phyloP scores from a whole-genome alignment of 2,113 vertebrate genomes.

The Centropristis striata region DNA sequence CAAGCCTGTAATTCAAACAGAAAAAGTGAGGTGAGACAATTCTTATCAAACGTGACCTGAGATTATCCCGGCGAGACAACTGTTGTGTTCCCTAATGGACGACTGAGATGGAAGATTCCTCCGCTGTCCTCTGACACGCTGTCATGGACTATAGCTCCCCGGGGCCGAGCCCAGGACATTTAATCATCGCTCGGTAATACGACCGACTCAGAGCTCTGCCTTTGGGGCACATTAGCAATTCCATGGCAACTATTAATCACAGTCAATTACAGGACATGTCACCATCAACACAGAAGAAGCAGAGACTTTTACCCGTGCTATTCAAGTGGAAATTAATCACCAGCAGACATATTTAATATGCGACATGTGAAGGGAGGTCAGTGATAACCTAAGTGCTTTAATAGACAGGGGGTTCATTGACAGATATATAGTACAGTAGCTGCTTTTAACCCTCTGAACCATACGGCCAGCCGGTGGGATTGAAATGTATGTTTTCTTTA shows the following conservation, averaged over 20 bases:
- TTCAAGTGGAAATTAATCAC: conserved; percentile 55
- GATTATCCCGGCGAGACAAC: conserved; percentile 19
- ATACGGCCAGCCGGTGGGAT: too few relatives aligned
- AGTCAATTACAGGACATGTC: conserved; percentile 73
- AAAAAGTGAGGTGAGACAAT: conserved; percentile 33
- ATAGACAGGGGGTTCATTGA: background rate
- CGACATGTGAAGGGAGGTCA: conserved; percentile 23
- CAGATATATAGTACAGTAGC: background rate
- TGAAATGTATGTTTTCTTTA: too few relatives aligned
- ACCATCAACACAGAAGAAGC: conserved; percentile 52
- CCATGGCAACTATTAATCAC: conserved; percentile 71
- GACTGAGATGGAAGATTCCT: conserved; percentile 55
- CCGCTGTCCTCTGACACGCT: conserved; percentile 48
- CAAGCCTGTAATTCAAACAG: conserved; percentile 25
- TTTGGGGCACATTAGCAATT: conserved; percentile 72
- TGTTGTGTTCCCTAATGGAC: conserved; percentile 37
- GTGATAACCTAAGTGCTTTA: conserved; percentile 17
- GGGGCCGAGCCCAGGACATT: conserved; percentile 47
- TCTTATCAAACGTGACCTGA: conserved; percentile 35
- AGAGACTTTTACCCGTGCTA: conserved; percentile 54
- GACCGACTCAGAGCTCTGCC: conserved; percentile 57
- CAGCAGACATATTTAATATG: conserved; percentile 38
- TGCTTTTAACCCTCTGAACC: background rate
- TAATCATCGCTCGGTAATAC: conserved; percentile 73
- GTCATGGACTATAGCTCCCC: conserved; percentile 55